Evolutionary conservation across 1,140 invertebrate genomes (phyloP), one percentile per base, ranked within the genome.

Genomic region (Atta texana): DNA sequence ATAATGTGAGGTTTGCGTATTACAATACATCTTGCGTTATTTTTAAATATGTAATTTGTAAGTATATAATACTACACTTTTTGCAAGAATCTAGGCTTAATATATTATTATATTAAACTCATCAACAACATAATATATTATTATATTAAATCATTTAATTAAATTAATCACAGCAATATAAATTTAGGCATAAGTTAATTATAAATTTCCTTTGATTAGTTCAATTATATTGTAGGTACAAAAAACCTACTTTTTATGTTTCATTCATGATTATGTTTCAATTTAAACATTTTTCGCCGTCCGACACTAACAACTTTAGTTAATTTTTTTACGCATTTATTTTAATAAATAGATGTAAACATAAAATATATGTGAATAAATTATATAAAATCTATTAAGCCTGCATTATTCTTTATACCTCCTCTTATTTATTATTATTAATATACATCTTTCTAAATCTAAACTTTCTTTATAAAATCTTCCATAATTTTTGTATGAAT

Each of bases 221-320:
- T 71, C 24, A 53, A 57, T 81, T 57, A 24, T 59, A 71, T 57
- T 69, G 5, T 77, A 49, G 39, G 31, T 78, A 10, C 6, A 51
- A 84, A 31, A 28, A 84, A 61, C 34, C n/a, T 72, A 69, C n/a
- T n/a, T n/a, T n/a, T n/a, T n/a, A n/a, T n/a, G n/a, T n/a, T n/a
- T n/a, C n/a, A n/a, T n/a, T n/a, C n/a, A n/a, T 1, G 63, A 87
- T 44, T 82, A 81, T 69, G 57, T 31, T 31, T 88, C 84, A 24
- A 88, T 80, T 87, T 57, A 85, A 85, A 59, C 51, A 49, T 87
- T 49, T 88, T 80, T 81, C 2, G 49, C 88, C 88, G 87, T 90
- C 88, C 80, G 80, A 59, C 76, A 85, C 66, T 61, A 89, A 87
- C 80, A 90, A 89, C 53, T 80, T 89, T 84, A 85, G 68, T 90